These are phyloP conservation scores for Papilio helenus DNA, from an alignment of 1,140 invertebrate species.

Conservation along the genomic window DNA sequence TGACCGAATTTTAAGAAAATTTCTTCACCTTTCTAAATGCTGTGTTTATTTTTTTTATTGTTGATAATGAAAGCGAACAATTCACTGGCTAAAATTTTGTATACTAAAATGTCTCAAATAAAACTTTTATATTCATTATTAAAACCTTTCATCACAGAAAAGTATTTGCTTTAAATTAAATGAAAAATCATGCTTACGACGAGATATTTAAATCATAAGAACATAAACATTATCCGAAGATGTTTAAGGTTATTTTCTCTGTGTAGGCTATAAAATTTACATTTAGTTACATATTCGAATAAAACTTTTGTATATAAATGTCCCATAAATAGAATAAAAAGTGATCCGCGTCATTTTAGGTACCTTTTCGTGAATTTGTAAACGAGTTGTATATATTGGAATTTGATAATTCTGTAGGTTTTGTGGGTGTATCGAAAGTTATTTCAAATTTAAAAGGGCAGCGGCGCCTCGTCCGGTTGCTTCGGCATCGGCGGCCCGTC, in stretches of 20 bases:
- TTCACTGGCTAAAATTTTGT: not conserved
- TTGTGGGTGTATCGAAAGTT: not conserved
- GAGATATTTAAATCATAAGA: not conserved
- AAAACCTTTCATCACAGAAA: too few relatives aligned
- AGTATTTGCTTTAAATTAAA: too few relatives aligned
- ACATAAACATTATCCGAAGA: not conserved
- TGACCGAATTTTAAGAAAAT: not conserved
- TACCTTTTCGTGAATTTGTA: not conserved
- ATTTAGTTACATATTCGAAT: not conserved
- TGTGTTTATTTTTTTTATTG: not conserved
- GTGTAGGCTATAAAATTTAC: not conserved
- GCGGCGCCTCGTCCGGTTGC: slow-evolving; percentile 85
- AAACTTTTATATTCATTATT: too few relatives aligned
- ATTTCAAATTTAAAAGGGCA: slow-evolving; percentile 73
- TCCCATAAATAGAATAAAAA: slow-evolving; percentile 9
- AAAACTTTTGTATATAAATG: slow-evolving; percentile 13
- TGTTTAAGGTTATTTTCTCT: not conserved
- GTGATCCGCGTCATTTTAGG: not conserved
- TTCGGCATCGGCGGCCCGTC: slow-evolving; percentile 84
- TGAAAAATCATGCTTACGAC: too few relatives aligned
- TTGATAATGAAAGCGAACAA: not conserved
- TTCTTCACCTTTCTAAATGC: not conserved
- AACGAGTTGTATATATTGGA: not conserved
- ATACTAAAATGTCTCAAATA: too few relatives aligned
- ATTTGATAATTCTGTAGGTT: not conserved